Evolutionary conservation across 2,113 vertebrate species (phyloP), one percentile per base, ranked within the genome.

Genomic region (Dascyllus trimaculatus): DNA sequence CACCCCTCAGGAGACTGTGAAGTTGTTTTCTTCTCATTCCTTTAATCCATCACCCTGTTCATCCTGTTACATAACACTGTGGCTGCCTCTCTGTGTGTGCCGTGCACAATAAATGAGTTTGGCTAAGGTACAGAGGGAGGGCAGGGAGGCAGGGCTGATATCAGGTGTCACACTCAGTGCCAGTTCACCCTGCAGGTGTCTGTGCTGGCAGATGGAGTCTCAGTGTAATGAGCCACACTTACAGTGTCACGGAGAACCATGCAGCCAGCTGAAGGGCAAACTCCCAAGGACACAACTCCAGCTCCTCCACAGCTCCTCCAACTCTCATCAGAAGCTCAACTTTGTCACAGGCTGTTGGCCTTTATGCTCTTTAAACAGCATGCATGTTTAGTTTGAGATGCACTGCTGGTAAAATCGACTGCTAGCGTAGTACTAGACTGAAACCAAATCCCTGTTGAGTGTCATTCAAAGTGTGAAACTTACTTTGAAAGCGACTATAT

Each of bases 191-290:
- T 35, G 82, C 25, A 19, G 71, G 87, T 54, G 49, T 71, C 64
- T 58, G 11, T 38, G 52, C 46, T 61, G 71, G 75, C 92, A 93
- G 91, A 93, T 93, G 87, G 90, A 73, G 64, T 43, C 43, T 62
- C 65, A 59, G 84, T 63, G 46, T 68, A 66, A 62, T 43, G 65
- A 86, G 49, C 59, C 48, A 21, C 38, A 61, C 78, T 56, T 64
- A 75, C 58, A 71, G 67, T 69, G 77, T 63, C 78, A 89, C 62
- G 21, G 43, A 80, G 65, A 6, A 69, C 68, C 57, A 56, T 62
- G 59, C 70, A 60, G 21, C 52, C 26, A 11, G 64, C 63, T 85
- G 70, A 92, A 92, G 89, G 91, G 46, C 88, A 79, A 72, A 69
- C 61, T 45, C 67, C 71, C 81, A 88, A 92, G 86, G 89, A 66